Base-by-base conservation (phyloP, 1,140 invertebrate genomes). In the Frieseomelitta varia region DNA sequence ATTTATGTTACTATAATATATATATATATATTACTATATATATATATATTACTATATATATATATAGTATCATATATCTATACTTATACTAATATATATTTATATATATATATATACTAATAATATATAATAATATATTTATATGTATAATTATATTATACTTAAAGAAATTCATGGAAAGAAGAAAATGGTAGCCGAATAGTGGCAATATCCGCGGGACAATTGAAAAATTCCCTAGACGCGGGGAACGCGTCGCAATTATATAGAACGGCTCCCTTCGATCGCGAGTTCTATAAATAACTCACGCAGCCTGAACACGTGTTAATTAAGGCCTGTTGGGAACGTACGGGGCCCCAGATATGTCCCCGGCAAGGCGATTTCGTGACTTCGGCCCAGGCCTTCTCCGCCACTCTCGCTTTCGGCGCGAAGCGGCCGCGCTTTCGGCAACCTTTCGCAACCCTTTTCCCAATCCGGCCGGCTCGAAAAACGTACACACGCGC, bases 321-420 rank as follows among this genome's bases (percentile, higher is more conserved):
- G 77, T 84, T 84, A 84, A 84, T 84, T 84, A 84, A 84, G 85
- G 72, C 67, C 75, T 68, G 68, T 63, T 63, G 86, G 63, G 63
- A 81, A 55, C 27, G 80, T 79, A 68, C 39, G 67, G 72, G 73
- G 86, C 15, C 56, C 58, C 79, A 85, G 75, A 88, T 82, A 80
- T 58, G 71, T 85, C 74, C 69, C 77, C 39, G 85, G 77, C 83
- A 0, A 34, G 34, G 15, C 63, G 55, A 55, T 85, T 81, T 73
- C 56, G 80, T 84, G 79, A 65, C 81, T 86, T 10, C 71, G 85
- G 78, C 47, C 74, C 75, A 78, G 84, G 84, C 76, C 74, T 75
- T 79, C 86, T 83, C 76, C 39, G 39, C 87, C 30, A 84, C 89
- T 92, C 91, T 92, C 89, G 89, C 91, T 92, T 90, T 90, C 86